Evolutionary conservation across 1,140 invertebrate genomes (phyloP), one percentile per base, ranked within the genome.

Genomic region (Pseudoatta argentina): DNA sequence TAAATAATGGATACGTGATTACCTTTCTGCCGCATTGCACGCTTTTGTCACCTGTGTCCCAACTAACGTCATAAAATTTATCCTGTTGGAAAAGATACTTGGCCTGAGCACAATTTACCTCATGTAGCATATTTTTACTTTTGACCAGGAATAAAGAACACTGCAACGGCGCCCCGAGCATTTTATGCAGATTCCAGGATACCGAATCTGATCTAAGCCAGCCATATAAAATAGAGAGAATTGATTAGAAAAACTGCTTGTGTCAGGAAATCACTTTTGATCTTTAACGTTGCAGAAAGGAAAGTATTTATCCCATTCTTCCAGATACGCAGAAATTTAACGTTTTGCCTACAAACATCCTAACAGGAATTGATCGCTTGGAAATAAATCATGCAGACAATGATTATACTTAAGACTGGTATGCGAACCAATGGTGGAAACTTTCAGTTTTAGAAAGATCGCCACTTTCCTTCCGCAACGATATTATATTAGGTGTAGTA

Each of bases 101-200:
- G 0, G 98, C 98, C 0, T 97, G 96, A 0, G 97, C 97, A 44
- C 96, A 96, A 93, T 99, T 99, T 69, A 97, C 97, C 81, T 97
- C 95, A 90, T 97, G 96, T 55, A 99, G 93, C 0, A 97, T 89
- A 55, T 96, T 96, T 91, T 96, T 94, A 27, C 97, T 95, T 55
- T 96, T 96, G 1, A 97, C 96, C 7, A 99, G 92, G 90, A 99
- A 97, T 8, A 98, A 93, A 0, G 98, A 98, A 93, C 98, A 99
- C 92, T 99, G 98, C 12, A 99, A 95, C 0, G 98, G 98, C 6
- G 96, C 97, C 3, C 98, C 98, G 24, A 98, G 96, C 96, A 99
- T 97, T 93, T 99, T 99, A 92, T 99, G 98, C 0, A 98, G 98
- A 95, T 99, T 99, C 98, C 98, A 99, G 0, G 98, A 96, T 73